A percentile compares a stretch with the other conserved stretches of the same genome.
phyloP scores from a whole-genome alignment of 2,113 vertebrate genomes.

The Rhadina sibilatrix region DNA sequence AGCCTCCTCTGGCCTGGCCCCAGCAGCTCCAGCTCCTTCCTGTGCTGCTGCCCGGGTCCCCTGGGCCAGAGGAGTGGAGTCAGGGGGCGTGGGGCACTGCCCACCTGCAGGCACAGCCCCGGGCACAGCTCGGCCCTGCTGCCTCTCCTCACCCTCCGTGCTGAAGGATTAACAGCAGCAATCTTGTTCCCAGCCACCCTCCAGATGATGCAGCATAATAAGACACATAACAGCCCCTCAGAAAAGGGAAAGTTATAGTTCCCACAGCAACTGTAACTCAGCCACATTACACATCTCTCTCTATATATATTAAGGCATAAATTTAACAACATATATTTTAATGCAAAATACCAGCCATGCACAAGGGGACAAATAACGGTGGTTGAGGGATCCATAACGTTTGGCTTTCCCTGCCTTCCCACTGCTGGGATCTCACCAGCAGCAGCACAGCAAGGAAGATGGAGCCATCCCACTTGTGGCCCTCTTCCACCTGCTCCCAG shows the following conservation, averaged over 20 bases:
- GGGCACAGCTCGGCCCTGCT: background rate
- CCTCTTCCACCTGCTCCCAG: rapidly evolving
- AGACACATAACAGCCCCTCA: slow-evolving; percentile 52
- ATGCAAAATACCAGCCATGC: slow-evolving; percentile 51
- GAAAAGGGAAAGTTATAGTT: slow-evolving; percentile 59
- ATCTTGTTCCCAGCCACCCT: slow-evolving; percentile 42
- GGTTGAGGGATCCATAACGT: slow-evolving; percentile 8
- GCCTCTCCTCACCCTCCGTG: background rate
- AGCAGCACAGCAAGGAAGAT: rapidly evolving
- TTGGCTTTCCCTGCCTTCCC: background rate
- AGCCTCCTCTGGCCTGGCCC: too few species aligned
- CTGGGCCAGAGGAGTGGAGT: background rate
- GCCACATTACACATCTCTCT: slow-evolving; percentile 4
- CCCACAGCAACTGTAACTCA: slow-evolving; percentile 67
- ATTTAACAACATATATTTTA: slow-evolving; percentile 67
- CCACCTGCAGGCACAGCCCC: background rate
- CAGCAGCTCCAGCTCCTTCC: too few species aligned
- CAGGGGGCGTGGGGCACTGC: background rate
- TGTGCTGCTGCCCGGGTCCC: background rate
- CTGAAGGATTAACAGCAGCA: slow-evolving; percentile 58
- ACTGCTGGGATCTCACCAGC: background rate
- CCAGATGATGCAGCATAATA: slow-evolving; percentile 60
- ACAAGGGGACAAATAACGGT: slow-evolving; percentile 3
- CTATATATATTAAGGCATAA: slow-evolving; percentile 66
- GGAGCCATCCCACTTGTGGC: background rate